phyloP scores from a whole-genome alignment of 2,797 vertebrate genomes.

The Lagorchestes hirsutus region DNA sequence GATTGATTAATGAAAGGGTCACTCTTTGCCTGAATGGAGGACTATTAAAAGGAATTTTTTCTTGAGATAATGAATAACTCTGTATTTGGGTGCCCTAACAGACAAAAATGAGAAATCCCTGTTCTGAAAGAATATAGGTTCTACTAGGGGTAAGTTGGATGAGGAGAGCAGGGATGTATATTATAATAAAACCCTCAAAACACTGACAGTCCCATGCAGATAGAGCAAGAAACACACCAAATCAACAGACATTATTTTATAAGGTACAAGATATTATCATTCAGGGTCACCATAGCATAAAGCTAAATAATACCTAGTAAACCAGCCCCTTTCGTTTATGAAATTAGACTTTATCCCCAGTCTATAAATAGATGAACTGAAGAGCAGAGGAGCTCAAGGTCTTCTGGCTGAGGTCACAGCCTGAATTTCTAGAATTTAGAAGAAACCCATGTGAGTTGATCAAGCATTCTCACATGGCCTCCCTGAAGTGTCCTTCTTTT shows the following conservation, averaged over 20 bases:
- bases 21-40: neutral
- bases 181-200: constrained; percentile 12
- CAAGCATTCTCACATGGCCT: neutral
- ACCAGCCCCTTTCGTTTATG: neutral
- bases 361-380: constrained; percentile 15
- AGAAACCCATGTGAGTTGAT: neutral
- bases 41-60: neutral
- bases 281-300: neutral
- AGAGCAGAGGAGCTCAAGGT: neutral
- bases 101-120: neutral
- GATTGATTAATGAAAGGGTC: neutral
- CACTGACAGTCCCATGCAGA: neutral
- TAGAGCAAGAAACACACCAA: neutral
- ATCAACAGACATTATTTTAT: neutral
- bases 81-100: neutral
- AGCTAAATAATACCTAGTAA: neutral
- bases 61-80: neutral
- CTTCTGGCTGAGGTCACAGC: neutral
- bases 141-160: neutral
- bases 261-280: neutral
- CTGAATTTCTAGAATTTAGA: neutral
- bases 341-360: neutral
- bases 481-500: neutral
- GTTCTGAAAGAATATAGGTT: neutral
- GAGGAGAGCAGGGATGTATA: neutral